These are phyloP conservation scores for Girardia tigrina DNA, from an alignment of 2,888 invertebrate genomes.

Conservation along the genomic window DNA sequence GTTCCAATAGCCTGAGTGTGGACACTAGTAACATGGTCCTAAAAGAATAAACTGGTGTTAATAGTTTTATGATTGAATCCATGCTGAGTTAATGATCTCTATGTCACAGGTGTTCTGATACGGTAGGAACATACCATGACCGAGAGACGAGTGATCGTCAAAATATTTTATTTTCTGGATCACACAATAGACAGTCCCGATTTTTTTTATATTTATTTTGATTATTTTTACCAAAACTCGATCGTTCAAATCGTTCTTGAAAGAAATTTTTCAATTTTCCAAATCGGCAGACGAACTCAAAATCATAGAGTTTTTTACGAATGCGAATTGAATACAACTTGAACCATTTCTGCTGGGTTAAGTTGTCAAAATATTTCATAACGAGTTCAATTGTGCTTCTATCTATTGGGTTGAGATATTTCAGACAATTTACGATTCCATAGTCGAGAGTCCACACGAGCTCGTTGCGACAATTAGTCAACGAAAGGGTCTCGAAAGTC, in stretches of 20 bases:
- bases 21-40: too few species aligned
- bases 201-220: slow-evolving; percentile 25
- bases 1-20: too few species aligned
- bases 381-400: slow-evolving; percentile 2
- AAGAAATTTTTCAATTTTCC: slow-evolving; percentile 13
- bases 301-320: not conserved
- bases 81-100: too few species aligned
- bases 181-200: slow-evolving; percentile 35
- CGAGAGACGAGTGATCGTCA: not conserved
- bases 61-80: too few species aligned
- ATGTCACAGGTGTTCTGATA: slow-evolving; percentile 11
- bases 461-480: slow-evolving; percentile 25
- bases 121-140: not conserved
- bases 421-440: slow-evolving; percentile 27
- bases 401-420: slow-evolving; percentile 18
- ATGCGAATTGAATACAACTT: not conserved
- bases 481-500: not conserved
- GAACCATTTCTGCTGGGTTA: not conserved
- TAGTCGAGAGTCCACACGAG: slow-evolving; percentile 29
- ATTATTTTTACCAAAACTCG: not conserved
- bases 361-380: slow-evolving; percentile 21
- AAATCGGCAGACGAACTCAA: slow-evolving; percentile 24
- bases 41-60: too few species aligned
- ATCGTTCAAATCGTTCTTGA: slow-evolving; percentile 25
- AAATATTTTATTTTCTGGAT: not conserved